phyloP scores from a whole-genome alignment of 2,888 invertebrate genomes.

The Mimas tiliae region DNA sequence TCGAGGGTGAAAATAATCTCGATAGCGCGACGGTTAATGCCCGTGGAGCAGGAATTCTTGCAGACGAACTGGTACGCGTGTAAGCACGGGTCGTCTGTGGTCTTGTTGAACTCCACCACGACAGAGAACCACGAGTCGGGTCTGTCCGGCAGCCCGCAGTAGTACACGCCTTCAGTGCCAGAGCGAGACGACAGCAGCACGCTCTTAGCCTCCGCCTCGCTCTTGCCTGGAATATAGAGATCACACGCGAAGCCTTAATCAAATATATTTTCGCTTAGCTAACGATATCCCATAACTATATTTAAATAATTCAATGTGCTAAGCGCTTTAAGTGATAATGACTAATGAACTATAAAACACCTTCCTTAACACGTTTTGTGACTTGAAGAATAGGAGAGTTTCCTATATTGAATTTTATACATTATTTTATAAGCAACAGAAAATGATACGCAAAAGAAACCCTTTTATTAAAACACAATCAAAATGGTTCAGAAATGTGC shows the following conservation, averaged over 20 bases:
- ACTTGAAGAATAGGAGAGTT: too few relatives aligned
- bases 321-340: too few relatives aligned
- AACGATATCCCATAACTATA: too few relatives aligned
- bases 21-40: constrained; percentile 90
- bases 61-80: constrained; percentile 90
- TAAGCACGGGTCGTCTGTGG: constrained; percentile 50
- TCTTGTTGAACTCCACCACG: constrained; percentile 53
- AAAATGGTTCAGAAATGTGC: too few relatives aligned
- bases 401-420: too few relatives aligned
- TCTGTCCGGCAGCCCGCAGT: constrained; percentile 79
- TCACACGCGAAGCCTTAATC: background rate
- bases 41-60: constrained; percentile 91
- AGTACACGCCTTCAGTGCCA: constrained; percentile 78
- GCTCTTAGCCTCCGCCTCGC: constrained; percentile 57
- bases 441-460: too few relatives aligned
- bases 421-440: too few relatives aligned
- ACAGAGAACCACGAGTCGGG: constrained; percentile 68
- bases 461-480: too few relatives aligned
- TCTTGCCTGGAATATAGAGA: constrained; percentile 36
- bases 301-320: too few relatives aligned
- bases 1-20: constrained; percentile 89
- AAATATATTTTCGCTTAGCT: too few relatives aligned
- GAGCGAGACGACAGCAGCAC: constrained; percentile 86
- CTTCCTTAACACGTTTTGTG: too few relatives aligned
- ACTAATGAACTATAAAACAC: too few relatives aligned